Evolutionary conservation across 2,113 vertebrate genomes (phyloP), one percentile per base, ranked within the genome.

Genomic region (Rhipidura dahli): DNA sequence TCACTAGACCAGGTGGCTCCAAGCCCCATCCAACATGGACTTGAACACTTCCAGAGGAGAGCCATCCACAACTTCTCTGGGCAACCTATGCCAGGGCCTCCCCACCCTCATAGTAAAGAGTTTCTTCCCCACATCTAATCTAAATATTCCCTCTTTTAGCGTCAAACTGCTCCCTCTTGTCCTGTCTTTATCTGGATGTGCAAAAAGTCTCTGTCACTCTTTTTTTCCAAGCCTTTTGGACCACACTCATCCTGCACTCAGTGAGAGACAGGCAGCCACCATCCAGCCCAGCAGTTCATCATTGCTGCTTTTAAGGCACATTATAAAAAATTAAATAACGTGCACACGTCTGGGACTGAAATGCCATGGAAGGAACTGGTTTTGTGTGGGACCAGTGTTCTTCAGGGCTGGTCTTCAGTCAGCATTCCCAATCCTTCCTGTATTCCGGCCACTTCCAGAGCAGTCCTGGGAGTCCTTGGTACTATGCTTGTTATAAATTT

Each of bases 401-500:
- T 66, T 13, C 40, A 84, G 76, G 1, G 1, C 35, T 9, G 12
- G 28, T 18, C 37, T 91, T 53, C 31, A 13, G 23, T 27, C 47
- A 28, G 3, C 40, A 63, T 73, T 53, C 50, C 30, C 59, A 61
- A 50, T 56, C n/a, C 24, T 49, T n/a, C 18, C 31, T 73, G 50
- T 24, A 83, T 60, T 60, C 45, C 8, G 44, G 68, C 54, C 57
- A 27, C 71, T 93, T 63, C 54, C 89, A 87, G 71, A 94, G 68
- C 8, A 65, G 64, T 30, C 35, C 49, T 61, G 65, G 72, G 85
- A 77, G 56, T 71, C 81, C 85, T 75, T 89, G 68, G 18, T 69
- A 92, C 64, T 35, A 49, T 56, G 64, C 83, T 96, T 71, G 49
- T 94, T 93, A 82, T 28, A 87, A 59, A 40, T 96, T 95, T 96